A percentile compares a stretch with the other conserved stretches of the same genome.
phyloP scores from a whole-genome alignment of 2,797 vertebrate species.

The Myotis pilosus region DNA sequence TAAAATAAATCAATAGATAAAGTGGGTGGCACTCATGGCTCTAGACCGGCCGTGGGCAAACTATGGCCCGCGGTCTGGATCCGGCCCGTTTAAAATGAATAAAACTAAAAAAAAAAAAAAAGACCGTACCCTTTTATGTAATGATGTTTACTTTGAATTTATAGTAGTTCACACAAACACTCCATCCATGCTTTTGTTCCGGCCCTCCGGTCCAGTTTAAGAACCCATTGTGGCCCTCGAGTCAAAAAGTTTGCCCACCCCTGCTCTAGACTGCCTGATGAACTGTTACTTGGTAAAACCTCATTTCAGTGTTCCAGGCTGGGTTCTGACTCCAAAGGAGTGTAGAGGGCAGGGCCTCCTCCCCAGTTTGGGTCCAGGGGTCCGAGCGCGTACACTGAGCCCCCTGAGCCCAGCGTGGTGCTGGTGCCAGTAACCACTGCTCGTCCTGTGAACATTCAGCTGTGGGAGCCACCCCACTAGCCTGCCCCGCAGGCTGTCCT shows the following conservation, averaged over 20 bases:
- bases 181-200: too few species aligned
- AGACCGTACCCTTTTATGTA: too few species aligned
- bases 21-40: neutral
- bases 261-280: neutral
- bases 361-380: neutral
- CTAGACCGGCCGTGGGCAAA: neutral
- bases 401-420: accelerated
- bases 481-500: neutral
- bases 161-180: too few species aligned
- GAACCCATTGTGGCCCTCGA: too few species aligned
- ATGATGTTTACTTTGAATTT: too few species aligned
- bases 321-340: neutral
- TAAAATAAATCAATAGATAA: neutral
- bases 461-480: accelerated
- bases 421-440: neutral
- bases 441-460: accelerated
- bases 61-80: too few species aligned
- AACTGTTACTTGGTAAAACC: neutral
- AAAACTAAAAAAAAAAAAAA: too few species aligned
- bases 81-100: too few species aligned
- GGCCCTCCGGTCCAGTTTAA: too few species aligned
- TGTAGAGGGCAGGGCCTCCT: neutral
- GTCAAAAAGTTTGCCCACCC: too few species aligned
- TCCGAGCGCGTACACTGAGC: neutral
- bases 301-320: neutral